Evolutionary conservation across 2,888 invertebrate genomes (phyloP).

Genomic region (Opisthograptis luteolata): DNA sequence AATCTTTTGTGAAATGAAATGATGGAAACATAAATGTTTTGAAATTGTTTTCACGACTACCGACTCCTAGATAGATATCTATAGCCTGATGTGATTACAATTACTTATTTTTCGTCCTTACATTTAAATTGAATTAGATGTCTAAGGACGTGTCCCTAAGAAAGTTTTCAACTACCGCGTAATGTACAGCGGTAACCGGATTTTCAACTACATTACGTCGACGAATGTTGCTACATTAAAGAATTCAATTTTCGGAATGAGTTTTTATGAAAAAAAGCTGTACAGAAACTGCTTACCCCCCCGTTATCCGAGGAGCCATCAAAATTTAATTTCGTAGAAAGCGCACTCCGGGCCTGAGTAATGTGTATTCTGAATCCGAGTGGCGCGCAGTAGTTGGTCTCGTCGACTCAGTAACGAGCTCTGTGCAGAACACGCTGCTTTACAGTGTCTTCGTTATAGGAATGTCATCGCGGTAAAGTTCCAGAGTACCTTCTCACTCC

Average conservation of each 20-base stretch:
- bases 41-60: too few species aligned
- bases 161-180: neutral
- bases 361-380: constrained; percentile 65
- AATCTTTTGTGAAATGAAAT: too few species aligned
- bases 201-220: constrained; percentile 22
- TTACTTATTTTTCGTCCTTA: too few species aligned
- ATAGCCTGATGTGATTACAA: too few species aligned
- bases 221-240: constrained; percentile 33
- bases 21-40: too few species aligned
- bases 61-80: too few species aligned
- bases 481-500: neutral
- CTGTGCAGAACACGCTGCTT: neutral
- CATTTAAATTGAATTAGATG: too few species aligned
- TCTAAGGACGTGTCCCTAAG: neutral
- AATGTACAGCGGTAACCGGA: constrained; percentile 14
- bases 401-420: constrained; percentile 36
- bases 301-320: constrained; percentile 67
- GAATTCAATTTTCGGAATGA: constrained; percentile 56
- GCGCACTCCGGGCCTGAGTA: constrained; percentile 65
- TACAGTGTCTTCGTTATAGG: neutral
- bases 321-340: constrained; percentile 80
- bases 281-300: constrained; percentile 52
- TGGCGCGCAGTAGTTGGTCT: constrained; percentile 38
- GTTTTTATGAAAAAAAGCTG: constrained; percentile 47
- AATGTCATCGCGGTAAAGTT: constrained; percentile 1